Conservation (phyloP, 2,797 vertebrate species). For the Centropyge bicolor region DNA sequence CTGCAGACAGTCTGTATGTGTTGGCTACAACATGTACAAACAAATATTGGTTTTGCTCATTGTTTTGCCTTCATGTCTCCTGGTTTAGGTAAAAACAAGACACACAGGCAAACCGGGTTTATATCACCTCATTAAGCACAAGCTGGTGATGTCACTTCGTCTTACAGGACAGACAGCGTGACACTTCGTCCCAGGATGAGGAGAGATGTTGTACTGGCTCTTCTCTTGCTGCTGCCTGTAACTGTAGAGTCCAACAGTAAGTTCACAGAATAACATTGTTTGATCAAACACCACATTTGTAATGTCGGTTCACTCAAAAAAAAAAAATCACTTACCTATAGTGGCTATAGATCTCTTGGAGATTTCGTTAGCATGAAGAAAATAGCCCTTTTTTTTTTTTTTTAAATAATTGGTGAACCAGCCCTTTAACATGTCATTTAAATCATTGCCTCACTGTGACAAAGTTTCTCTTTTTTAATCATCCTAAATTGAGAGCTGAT, state of each 20-base stretch:
- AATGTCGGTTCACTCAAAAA: background rate
- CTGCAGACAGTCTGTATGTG: background rate
- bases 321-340: no score
- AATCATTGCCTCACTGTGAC: background rate
- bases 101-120: background rate
- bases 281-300: background rate
- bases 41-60: slow-evolving; percentile 8
- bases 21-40: slow-evolving; percentile 20
- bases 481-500: slow-evolving; percentile 16
- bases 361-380: no score
- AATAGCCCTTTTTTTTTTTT: no score
- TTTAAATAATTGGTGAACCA: background rate
- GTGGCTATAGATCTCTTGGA: no score
- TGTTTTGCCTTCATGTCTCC: slow-evolving; percentile 75
- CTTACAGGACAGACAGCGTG: slow-evolving; percentile 25
- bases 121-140: slow-evolving; percentile 20
- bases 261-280: slow-evolving; percentile 29
- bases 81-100: slow-evolving; percentile 81
- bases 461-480: background rate
- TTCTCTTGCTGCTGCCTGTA: slow-evolving; percentile 69
- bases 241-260: slow-evolving; percentile 67
- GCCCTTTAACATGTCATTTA: background rate
- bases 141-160: slow-evolving; percentile 34
- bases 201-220: slow-evolving; percentile 12
- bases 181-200: slow-evolving; percentile 65